Evolutionary conservation across 2,797 vertebrate species (phyloP).

Genomic region (Coregonus sp.): DNA sequence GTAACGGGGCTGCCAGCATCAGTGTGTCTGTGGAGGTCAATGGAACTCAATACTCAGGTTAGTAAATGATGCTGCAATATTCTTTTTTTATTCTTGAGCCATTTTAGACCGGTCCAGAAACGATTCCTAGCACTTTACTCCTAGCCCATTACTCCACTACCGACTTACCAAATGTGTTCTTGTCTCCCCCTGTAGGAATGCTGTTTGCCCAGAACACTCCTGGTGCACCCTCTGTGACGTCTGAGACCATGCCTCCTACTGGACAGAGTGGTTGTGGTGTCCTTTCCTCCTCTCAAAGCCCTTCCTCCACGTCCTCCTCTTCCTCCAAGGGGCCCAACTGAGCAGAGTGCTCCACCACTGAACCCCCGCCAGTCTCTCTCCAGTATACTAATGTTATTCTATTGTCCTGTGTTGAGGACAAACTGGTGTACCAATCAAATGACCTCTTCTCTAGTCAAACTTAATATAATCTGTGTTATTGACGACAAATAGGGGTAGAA

Average conservation of each 20-base stretch:
- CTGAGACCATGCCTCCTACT: conserved; percentile 69
- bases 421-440: too few species aligned
- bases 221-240: conserved; percentile 68
- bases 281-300: conserved; percentile 84
- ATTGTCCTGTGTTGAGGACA: not conserved
- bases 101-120: not conserved
- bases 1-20: conserved; percentile 88
- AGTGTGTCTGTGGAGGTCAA: conserved; percentile 97
- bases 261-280: conserved; percentile 78
- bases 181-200: conserved; percentile 75
- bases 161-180: not conserved
- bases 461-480: too few species aligned
- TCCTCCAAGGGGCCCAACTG: conserved; percentile 89
- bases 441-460: too few species aligned
- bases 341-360: not conserved
- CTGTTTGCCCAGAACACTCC: conserved; percentile 92
- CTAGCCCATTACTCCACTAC: too few species aligned
- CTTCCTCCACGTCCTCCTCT: conserved; percentile 82
- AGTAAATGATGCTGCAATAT: conserved; percentile 36
- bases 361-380: too few species aligned
- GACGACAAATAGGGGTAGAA: too few species aligned
- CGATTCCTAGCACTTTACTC: not conserved
- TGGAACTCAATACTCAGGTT: conserved; percentile 92
- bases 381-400: not conserved
- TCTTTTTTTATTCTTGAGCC: not conserved